phyloP scores from a whole-genome alignment of 2,888 invertebrate species.

The Apoda limacodes region DNA sequence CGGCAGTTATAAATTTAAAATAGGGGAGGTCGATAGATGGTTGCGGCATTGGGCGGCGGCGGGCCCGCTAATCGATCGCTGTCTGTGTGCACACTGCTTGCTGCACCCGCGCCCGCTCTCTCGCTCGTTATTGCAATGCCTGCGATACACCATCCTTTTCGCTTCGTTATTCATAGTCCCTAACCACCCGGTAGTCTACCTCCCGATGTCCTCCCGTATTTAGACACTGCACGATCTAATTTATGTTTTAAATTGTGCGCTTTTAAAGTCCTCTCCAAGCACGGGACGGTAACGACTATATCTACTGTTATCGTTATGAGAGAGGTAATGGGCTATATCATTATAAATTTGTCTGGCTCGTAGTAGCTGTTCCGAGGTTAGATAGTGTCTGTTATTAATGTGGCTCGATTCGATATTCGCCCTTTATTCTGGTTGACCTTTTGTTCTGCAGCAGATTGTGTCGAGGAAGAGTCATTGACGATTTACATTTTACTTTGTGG shows the following conservation, averaged over 20 bases:
- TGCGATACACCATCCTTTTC: slow-evolving; percentile 50
- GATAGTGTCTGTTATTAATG: slow-evolving; percentile 39
- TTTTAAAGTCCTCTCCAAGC: slow-evolving; percentile 42
- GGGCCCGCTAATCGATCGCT: slow-evolving; percentile 61
- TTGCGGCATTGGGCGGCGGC: slow-evolving; percentile 32
- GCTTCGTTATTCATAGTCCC: slow-evolving; percentile 60
- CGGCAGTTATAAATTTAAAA: slow-evolving; percentile 44
- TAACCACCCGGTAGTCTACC: slow-evolving; percentile 60
- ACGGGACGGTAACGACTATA: slow-evolving; percentile 44
- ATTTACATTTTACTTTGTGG: no score
- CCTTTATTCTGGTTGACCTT: slow-evolving; percentile 34
- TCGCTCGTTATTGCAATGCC: slow-evolving; percentile 35
- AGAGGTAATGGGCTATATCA: slow-evolving; percentile 52
- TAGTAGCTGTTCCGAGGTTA: slow-evolving; percentile 26
- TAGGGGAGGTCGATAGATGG: slow-evolving; percentile 55
- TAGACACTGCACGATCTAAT: slow-evolving; percentile 66
- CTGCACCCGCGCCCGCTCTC: slow-evolving; percentile 42
- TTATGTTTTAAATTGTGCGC: slow-evolving; percentile 61
- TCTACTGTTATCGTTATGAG: slow-evolving; percentile 52
- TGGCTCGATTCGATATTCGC: slow-evolving; percentile 32
- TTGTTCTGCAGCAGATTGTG: slow-evolving; percentile 13
- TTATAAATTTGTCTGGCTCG: slow-evolving; percentile 58
- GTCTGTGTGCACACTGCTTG: slow-evolving; percentile 46
- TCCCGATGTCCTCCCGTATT: slow-evolving; percentile 61
- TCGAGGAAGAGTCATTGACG: no score